Evolutionary conservation across 2,888 invertebrate genomes (phyloP).

Genomic region (Petrolisthes cinctipes): DNA sequence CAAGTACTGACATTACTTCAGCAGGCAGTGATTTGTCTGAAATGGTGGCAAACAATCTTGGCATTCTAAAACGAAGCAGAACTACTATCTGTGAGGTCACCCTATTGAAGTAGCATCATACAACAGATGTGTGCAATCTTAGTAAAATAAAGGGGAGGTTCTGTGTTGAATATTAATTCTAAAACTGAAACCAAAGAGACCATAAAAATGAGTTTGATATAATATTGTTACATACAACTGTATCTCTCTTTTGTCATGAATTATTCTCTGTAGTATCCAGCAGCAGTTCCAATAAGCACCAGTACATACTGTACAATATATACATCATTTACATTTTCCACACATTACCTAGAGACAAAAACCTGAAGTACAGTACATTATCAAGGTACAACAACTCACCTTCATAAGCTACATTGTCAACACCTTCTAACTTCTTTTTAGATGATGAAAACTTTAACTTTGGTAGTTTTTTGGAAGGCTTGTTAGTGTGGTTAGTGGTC

Average conservation of each 20-base stretch:
- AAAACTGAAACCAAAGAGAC: background rate
- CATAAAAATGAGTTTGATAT: background rate
- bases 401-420: slow-evolving; percentile 42
- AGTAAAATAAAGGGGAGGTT: background rate
- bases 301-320: too few species aligned
- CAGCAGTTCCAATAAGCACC: too few species aligned
- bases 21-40: too few species aligned
- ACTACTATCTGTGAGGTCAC: too few species aligned
- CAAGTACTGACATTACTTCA: too few species aligned
- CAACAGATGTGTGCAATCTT: background rate
- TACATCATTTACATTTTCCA: too few species aligned
- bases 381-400: slow-evolving; percentile 24
- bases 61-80: too few species aligned
- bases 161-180: too few species aligned
- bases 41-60: too few species aligned
- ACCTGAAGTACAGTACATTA: too few species aligned
- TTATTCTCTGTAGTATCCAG: too few species aligned
- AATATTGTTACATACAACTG: background rate
- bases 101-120: background rate
- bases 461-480: background rate
- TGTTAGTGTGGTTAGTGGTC: background rate
- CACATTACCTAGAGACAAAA: too few species aligned
- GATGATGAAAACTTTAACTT: background rate
- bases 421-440: slow-evolving; percentile 31
- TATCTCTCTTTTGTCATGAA: background rate